Base-by-base conservation (phyloP, 2,888 invertebrate genomes). In the Chirona hameri region DNA sequence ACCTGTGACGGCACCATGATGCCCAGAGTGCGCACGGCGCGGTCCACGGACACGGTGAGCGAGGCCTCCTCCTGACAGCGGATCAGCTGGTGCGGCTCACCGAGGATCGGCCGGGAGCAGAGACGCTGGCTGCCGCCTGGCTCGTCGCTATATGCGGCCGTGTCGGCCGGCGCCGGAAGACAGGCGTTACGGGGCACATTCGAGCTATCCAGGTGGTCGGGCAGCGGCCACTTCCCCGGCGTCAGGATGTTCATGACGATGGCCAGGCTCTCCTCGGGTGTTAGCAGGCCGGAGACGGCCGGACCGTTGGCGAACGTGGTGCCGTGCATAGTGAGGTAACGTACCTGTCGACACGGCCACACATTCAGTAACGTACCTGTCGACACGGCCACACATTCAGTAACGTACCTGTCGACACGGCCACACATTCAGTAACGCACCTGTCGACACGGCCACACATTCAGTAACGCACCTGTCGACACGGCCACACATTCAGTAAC, bases 251-350 rank as follows among this genome's bases (percentile, higher is more conserved):
- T 94, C 91, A 95, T 94, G 1, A 95, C 89, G 83, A 95, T 93
- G 0, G 93, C 92, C 86, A 94, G 93, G 24, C 94, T 92, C 87
- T 95, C 95, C 1, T 93, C 91, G 87, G 94, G 92, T 0, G 92
- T 91, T 48, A 95, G 89, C 15, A 95, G 88, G n/a, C 24, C 86
- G 21, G 94, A 94, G 81, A 92, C 90, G 0, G 93, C 94, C 0
- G 95, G 94, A 0, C 94, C 94, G 86, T 93, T 93, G 0, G 95
- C 94, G 87, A 95, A 95, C 89, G 95, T 93, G 87, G 94, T 92
- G 0, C 95, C 93, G 0, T 92, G 92, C 85, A 95, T 89, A 0
- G 94, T 94, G 21, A 95, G 90, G 88, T 95, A 95, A 46, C 95
- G 91, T 84, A 95, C 79, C 79, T 79, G 79, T 1, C 24, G 72